phyloP scores from a whole-genome alignment of 2,797 vertebrate genomes.

The Ciconia nigra region DNA sequence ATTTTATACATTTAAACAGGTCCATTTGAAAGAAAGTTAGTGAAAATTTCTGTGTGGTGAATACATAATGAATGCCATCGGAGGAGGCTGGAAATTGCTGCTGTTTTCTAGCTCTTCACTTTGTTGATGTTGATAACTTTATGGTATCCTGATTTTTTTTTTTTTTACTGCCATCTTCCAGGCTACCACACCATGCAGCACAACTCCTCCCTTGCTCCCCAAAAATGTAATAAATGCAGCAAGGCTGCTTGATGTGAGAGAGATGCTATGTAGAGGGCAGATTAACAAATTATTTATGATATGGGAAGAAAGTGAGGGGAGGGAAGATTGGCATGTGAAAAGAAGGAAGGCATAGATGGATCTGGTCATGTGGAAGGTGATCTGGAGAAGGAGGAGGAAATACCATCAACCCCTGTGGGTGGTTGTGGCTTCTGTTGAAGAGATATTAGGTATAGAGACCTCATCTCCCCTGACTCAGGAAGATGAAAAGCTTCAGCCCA shows the following conservation, averaged over 20 bases:
- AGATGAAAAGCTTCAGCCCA: not conserved
- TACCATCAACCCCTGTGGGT: accelerated
- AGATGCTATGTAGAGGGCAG: not conserved
- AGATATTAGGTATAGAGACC: not conserved
- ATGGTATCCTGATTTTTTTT: not conserved
- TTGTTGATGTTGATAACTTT: slow-evolving; percentile 4
- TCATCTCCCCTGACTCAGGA: not conserved
- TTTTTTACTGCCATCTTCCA: not conserved
- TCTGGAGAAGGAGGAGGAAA: not conserved
- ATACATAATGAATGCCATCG: not conserved
- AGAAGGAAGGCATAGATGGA: not conserved
- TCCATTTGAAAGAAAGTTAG: slow-evolving; percentile 39
- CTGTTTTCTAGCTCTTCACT: not conserved
- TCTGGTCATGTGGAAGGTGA: not conserved
- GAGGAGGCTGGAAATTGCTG: not conserved
- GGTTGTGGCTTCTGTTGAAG: not conserved
- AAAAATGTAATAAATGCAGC: not conserved
- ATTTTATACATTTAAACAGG: slow-evolving; percentile 35
- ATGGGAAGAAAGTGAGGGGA: not conserved
- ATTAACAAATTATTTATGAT: not conserved
- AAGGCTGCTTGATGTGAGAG: not conserved
- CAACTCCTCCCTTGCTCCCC: not conserved
- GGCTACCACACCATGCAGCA: not conserved
- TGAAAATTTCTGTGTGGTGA: not conserved
- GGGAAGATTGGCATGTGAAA: not conserved